Conservation (phyloP, 2,888 invertebrate species). For the Petrophora chlorosata region DNA sequence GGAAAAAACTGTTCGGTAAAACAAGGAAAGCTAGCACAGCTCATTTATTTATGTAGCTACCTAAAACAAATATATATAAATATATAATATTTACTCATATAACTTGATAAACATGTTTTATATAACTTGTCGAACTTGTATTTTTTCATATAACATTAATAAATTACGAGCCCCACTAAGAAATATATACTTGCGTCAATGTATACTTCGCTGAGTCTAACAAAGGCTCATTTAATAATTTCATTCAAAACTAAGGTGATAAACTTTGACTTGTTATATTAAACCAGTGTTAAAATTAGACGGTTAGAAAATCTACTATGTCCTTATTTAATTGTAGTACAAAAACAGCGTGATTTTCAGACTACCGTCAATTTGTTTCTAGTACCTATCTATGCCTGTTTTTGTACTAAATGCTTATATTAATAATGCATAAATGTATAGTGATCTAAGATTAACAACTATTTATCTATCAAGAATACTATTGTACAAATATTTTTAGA, state of each 20-base stretch:
- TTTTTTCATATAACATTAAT: too few relatives aligned
- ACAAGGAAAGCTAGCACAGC: too few relatives aligned
- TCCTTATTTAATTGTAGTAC: slow-evolving; percentile 32
- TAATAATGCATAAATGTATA: slow-evolving; percentile 37
- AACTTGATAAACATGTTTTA: too few relatives aligned
- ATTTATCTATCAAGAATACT: slow-evolving; percentile 45
- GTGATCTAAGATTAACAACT: slow-evolving; percentile 40
- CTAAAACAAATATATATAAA: too few relatives aligned
- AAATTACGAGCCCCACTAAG: too few relatives aligned
- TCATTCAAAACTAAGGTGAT: slow-evolving; percentile 35
- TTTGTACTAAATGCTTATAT: slow-evolving; percentile 47
- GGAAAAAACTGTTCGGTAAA: too few relatives aligned
- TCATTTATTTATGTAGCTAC: too few relatives aligned
- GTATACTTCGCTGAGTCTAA: too few relatives aligned
- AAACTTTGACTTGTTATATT: slow-evolving; percentile 26
- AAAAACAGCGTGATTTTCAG: slow-evolving; percentile 35
- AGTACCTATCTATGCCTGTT: slow-evolving; percentile 31
- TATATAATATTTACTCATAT: too few relatives aligned
- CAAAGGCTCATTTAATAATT: too few relatives aligned
- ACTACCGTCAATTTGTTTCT: slow-evolving; percentile 18
- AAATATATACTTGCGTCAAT: too few relatives aligned
- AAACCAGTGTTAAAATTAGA: slow-evolving; percentile 30
- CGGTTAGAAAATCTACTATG: slow-evolving; percentile 5
- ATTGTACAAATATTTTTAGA: slow-evolving; percentile 64
- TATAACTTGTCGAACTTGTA: too few relatives aligned